Evolutionary conservation across 2,888 invertebrate species (phyloP), one percentile per base, ranked within the genome.

Genomic region (Neria commutata): DNA sequence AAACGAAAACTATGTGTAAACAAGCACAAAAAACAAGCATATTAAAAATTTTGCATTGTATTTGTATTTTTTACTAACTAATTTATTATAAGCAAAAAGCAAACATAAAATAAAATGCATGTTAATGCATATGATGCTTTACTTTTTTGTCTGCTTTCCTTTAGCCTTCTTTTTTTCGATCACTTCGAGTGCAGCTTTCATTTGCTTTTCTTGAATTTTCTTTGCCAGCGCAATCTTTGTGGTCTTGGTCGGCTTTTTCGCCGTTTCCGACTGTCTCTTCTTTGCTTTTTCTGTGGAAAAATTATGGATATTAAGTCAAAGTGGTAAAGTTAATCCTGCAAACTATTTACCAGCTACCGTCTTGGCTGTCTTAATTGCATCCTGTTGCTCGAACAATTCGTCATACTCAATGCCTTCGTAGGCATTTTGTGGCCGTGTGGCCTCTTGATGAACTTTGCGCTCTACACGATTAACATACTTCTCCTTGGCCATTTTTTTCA

Each of bases 401-500:
- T 90, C 87, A 49, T 89, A 84, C 25, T 90, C 90, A 72, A 89
- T 88, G 23, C 90, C 84, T 26, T 88, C 86, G 69, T 93, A 93
- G 1, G 89, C 88, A 51, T 87, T 85, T 71, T 88, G 86, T 0
- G 93, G 91, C 70, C 88, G 87, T 16, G 89, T 89, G 1, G 88
- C 86, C 79, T 91, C 88, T 69, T 88, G 87, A 23, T 88, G 85
- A 23, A 89, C 86, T 82, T 94, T 95, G 72, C 94, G 91, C 69
- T 92, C 89, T 56, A 94, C 83, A 71, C 91, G 86, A 68, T 90
- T 88, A 33, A 90, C 84, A 79, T 96, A 97, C 76, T 92, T 78
- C 2, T 86, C 85, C 42, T 88, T 89, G 63, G 89, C 88, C 58
- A 85, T 85, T 76, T 87, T 87, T 47, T 86, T 87, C 53, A 91